phyloP scores from a whole-genome alignment of 2,888 invertebrate species.

The Germaria angustata region DNA sequence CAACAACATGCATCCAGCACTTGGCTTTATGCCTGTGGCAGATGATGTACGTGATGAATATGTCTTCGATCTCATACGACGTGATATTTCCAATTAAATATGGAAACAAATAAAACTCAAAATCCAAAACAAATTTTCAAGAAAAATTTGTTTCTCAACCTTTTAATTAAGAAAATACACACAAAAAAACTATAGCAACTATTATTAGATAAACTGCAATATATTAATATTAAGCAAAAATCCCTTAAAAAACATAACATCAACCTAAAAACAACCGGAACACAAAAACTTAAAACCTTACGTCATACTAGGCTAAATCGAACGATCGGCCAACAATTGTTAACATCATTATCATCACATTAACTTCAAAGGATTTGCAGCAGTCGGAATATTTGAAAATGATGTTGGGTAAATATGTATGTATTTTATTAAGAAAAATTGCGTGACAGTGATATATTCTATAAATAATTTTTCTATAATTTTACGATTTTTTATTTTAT shows the following conservation, averaged over 20 bases:
- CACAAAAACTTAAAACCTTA: conserved; percentile 21
- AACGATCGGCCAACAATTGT: conserved; percentile 9
- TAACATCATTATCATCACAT: not conserved
- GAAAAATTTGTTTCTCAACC: conserved; percentile 41
- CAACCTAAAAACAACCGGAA: conserved; percentile 1
- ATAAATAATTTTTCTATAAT: conserved; percentile 44
- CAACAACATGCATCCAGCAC: conserved; percentile 75
- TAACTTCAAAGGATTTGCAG: conserved; percentile 18
- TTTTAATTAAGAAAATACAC: conserved; percentile 45
- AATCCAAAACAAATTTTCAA: conserved; percentile 51
- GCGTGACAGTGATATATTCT: conserved; percentile 58
- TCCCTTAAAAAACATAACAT: conserved; percentile 44
- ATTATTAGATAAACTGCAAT: conserved; percentile 45
- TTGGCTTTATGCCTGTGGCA: conserved; percentile 75
- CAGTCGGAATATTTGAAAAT: not conserved
- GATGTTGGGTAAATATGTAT: conserved; percentile 57
- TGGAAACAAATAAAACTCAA: conserved; percentile 55
- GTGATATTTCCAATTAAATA: conserved; percentile 74
- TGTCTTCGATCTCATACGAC: conserved; percentile 78
- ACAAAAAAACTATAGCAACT: conserved; percentile 40
- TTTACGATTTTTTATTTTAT: conserved; percentile 45
- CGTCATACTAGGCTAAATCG: conserved; percentile 47
- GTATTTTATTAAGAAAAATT: conserved; percentile 52
- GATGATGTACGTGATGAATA: conserved; percentile 78
- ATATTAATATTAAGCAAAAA: conserved; percentile 61